Percentiles rank a stretch among this genome's conserved stretches.
Conservation (phyloP, 2,797 vertebrate genomes). For the Schizopygopsis malacanthus region DNA sequence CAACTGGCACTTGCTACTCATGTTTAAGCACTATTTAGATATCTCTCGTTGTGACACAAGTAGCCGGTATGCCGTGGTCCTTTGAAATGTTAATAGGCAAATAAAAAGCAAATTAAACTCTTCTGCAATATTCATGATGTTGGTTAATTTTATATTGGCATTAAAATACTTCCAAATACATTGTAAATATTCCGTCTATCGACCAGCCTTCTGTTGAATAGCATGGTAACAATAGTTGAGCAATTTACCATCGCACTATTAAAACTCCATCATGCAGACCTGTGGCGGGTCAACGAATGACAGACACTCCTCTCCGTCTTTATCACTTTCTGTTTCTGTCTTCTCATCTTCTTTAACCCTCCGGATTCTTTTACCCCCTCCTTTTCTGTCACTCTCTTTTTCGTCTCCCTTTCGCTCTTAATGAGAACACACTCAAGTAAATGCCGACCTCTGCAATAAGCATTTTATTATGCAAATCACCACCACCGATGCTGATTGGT, state of each 20-base stretch:
- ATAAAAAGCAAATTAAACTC: not conserved
- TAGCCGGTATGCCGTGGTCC: not conserved
- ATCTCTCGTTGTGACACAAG: not conserved
- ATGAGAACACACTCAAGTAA: slow-evolving; percentile 45
- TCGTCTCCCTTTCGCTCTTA: slow-evolving; percentile 20
- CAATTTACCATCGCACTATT: slow-evolving; percentile 15
- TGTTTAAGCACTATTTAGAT: not conserved
- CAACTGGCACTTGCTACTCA: not conserved
- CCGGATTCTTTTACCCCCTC: not conserved
- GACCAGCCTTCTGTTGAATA: not conserved
- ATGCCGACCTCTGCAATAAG: slow-evolving; percentile 48
- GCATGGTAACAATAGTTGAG: not conserved
- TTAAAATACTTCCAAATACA: not conserved
- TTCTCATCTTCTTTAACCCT: slow-evolving; percentile 4
- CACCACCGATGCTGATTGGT: slow-evolving; percentile 45
- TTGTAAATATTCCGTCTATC: not conserved
- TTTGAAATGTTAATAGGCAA: not conserved
- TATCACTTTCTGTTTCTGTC: slow-evolving; percentile 11
- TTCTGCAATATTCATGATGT: not conserved
- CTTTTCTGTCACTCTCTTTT: slow-evolving; percentile 27
- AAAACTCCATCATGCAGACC: slow-evolving; percentile 15
- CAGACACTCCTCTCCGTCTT: not conserved
- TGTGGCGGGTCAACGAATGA: slow-evolving; percentile 13
- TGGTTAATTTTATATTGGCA: not conserved
- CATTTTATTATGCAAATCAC: slow-evolving; percentile 52